Percentiles rank a stretch among this genome's conserved stretches.
These are phyloP conservation scores for Aphelenchoides besseyi DNA, from an alignment of 1,140 invertebrate genomes.

Conservation along the genomic window DNA sequence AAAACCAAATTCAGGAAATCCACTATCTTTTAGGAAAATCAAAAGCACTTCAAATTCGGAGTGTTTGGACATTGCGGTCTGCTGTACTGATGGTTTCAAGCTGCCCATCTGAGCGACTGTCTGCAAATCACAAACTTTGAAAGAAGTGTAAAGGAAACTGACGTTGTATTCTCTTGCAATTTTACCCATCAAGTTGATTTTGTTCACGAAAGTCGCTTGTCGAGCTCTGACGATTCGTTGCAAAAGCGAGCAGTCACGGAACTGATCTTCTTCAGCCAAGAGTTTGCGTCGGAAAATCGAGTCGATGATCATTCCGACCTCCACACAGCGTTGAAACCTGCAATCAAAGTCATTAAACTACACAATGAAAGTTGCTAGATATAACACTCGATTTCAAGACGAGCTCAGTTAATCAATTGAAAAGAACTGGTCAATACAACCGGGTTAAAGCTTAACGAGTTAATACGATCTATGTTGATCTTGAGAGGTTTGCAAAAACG, in stretches of 20 bases:
- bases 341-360: no score
- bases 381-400: no score
- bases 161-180: constrained; percentile 6
- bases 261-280: constrained; percentile 12
- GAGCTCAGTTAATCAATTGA: no score
- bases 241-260: background rate
- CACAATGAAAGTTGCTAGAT: no score
- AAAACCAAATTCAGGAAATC: background rate
- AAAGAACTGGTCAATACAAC: no score
- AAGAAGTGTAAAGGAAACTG: background rate
- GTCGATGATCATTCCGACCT: constrained; percentile 7
- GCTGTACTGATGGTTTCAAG: background rate
- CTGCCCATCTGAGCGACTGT: background rate
- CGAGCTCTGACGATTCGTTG: constrained; percentile 1
- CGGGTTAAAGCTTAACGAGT: no score
- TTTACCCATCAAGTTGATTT: constrained; percentile 3
- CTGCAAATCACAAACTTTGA: background rate
- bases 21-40: constrained; percentile 5
- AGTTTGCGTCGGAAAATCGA: constrained; percentile 12
- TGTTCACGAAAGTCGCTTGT: constrained; percentile 10
- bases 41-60: constrained; percentile 6
- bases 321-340: background rate
- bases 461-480: background rate
- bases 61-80: background rate
- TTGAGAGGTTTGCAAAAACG: background rate